A percentile compares a stretch with the other conserved stretches of the same genome.
These are phyloP conservation scores for Periophthalmus magnuspinnatus DNA, from an alignment of 2,797 vertebrate genomes.

Conservation along the genomic window DNA sequence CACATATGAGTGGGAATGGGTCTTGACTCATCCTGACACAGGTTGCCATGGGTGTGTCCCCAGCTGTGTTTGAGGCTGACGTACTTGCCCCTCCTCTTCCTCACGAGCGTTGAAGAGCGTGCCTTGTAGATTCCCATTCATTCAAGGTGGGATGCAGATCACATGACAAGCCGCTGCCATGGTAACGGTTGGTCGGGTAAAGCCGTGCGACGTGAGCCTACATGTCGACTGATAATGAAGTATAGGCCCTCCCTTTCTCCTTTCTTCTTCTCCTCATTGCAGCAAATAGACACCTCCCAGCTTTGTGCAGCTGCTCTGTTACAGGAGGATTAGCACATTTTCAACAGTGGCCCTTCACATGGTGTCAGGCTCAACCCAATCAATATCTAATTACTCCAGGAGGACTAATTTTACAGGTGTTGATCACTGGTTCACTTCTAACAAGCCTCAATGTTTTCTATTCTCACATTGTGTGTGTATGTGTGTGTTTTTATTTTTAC, in stretches of 20 bases:
- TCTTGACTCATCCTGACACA: conserved; percentile 11
- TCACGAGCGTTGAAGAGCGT: conserved; percentile 42
- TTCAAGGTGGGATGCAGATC: conserved; percentile 74
- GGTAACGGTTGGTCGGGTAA: conserved; percentile 71
- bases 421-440: conserved; percentile 48
- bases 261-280: conserved; percentile 34
- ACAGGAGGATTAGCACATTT: conserved; percentile 7
- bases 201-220: conserved; percentile 56
- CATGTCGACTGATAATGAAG: conserved; percentile 64
- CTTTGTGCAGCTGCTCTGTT: conserved; percentile 8
- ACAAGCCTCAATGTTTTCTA: conserved; percentile 29
- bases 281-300: conserved; percentile 27
- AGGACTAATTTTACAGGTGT: conserved; percentile 46
- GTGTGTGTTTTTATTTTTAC: neutral
- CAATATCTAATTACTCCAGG: conserved; percentile 55
- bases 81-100: conserved; percentile 50
- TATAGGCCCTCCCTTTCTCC: conserved; percentile 47
- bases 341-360: conserved; percentile 5
- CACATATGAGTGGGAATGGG: neutral
- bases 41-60: conserved; percentile 69
- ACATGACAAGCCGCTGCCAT: conserved; percentile 75
- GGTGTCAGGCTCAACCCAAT: conserved; percentile 40
- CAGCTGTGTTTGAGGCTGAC: conserved; percentile 64
- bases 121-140: conserved; percentile 71
- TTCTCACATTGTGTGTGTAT: neutral